phyloP scores from a whole-genome alignment of 1,140 invertebrate species.

The Manduca sexta region DNA sequence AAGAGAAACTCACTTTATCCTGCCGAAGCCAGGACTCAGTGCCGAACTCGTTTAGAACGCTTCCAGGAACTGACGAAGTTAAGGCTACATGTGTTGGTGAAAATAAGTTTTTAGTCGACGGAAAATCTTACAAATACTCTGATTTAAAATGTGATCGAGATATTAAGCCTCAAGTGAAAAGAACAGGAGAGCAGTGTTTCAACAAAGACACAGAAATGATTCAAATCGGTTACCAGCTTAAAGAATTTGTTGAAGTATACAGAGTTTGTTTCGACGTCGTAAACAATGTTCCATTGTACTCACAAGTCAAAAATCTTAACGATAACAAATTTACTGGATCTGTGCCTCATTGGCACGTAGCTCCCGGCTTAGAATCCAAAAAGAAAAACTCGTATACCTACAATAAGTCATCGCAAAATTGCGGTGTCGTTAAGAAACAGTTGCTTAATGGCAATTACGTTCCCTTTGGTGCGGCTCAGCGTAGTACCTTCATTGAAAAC shows the following conservation, averaged over 20 bases:
- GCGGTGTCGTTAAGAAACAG: constrained; percentile 5
- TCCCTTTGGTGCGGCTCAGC: not conserved
- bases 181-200: constrained; percentile 3
- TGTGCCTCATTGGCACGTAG: not conserved
- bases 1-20: constrained; percentile 1
- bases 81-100: constrained; percentile 3
- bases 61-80: not conserved
- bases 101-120: constrained; percentile 4
- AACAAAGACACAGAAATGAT: constrained; percentile 3
- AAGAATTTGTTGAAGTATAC: constrained; percentile 7
- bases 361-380: not conserved
- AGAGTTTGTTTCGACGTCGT: constrained; percentile 9
- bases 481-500: constrained; percentile 6
- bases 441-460: constrained; percentile 8
- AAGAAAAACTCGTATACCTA: constrained; percentile 5
- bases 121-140: constrained; percentile 1
- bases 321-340: not conserved
- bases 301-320: not conserved
- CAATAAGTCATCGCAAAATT: not conserved
- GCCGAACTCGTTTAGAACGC: constrained; percentile 1
- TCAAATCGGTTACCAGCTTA: constrained; percentile 1
- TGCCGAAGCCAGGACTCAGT: not conserved
- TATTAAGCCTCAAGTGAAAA: not conserved
- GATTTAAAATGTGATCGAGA: constrained; percentile 6
- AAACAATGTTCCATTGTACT: constrained; percentile 3